phyloP scores from a whole-genome alignment of 2,797 vertebrate species.

The Micrastur ruficollis region DNA sequence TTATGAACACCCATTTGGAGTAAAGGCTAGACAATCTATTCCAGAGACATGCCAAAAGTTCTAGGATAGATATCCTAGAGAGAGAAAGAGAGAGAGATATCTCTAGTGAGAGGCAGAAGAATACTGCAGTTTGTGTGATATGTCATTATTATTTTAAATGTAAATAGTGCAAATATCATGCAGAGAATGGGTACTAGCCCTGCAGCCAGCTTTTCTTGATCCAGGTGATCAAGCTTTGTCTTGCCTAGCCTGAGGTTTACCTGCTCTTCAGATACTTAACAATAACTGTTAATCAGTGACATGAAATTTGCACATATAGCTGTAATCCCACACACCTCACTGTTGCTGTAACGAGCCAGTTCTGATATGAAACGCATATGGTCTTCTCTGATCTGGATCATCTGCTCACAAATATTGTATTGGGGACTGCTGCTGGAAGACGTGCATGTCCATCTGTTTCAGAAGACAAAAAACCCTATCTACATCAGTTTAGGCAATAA shows the following conservation, averaged over 20 bases:
- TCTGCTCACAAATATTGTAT: constrained; percentile 99
- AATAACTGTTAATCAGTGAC: not conserved
- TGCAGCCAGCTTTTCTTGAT: not conserved
- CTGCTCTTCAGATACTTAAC: not conserved
- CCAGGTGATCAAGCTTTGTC: not conserved
- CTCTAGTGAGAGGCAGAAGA: not conserved
- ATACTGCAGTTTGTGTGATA: not conserved
- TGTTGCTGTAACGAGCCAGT: constrained; percentile 98
- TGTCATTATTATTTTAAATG: not conserved
- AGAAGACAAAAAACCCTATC: not conserved
- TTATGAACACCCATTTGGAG: not conserved
- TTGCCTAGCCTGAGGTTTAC: not conserved
- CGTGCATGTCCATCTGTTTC: constrained; percentile 89
- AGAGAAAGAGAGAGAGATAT: too few species aligned
- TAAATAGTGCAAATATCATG: not conserved
- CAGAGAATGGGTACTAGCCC: not conserved
- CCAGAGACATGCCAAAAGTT: not conserved
- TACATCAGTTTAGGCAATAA: not conserved
- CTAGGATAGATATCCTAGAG: not conserved
- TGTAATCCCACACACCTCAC: constrained; percentile 80
- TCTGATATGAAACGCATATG: constrained; percentile 99
- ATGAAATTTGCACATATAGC: not conserved
- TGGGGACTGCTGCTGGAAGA: constrained; percentile 95
- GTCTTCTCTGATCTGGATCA: constrained; percentile 98
- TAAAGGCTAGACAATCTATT: not conserved